Evolutionary conservation across 1,140 invertebrate species (phyloP).

Genomic region (Lucilia sericata): DNA sequence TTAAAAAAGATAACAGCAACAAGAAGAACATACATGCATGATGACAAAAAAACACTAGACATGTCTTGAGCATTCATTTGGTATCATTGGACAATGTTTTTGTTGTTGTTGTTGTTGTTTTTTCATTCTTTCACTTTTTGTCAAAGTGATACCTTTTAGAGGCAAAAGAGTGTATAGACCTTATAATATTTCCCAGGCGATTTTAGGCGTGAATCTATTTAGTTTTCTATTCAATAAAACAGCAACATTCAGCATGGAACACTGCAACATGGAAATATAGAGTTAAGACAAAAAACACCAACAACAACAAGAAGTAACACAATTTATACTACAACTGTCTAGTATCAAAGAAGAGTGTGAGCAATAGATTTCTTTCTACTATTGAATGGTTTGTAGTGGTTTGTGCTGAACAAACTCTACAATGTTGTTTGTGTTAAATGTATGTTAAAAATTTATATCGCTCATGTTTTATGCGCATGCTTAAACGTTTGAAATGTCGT

Average conservation of each 20-base stretch:
- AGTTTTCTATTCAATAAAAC: background rate
- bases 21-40: background rate
- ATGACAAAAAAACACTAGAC: background rate
- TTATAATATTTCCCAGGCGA: constrained; percentile 44
- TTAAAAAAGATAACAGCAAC: background rate
- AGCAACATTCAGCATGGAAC: background rate
- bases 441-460: constrained; percentile 40
- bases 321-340: background rate
- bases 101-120: no score
- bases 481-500: constrained; percentile 46
- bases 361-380: background rate
- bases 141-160: constrained; percentile 25
- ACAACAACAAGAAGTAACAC: background rate
- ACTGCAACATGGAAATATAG: constrained; percentile 23
- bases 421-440: constrained; percentile 28
- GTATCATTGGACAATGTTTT: background rate
- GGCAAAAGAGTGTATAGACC: constrained; percentile 24
- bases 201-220: constrained; percentile 43
- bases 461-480: constrained; percentile 52
- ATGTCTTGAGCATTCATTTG: constrained; percentile 1
- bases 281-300: background rate
- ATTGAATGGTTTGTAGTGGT: background rate
- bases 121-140: background rate
- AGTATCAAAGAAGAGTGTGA: constrained; percentile 9
- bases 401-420: background rate